Evolutionary conservation across 2,113 vertebrate species (phyloP), one percentile per base, ranked within the genome.

Genomic region (Platichthys flesus): DNA sequence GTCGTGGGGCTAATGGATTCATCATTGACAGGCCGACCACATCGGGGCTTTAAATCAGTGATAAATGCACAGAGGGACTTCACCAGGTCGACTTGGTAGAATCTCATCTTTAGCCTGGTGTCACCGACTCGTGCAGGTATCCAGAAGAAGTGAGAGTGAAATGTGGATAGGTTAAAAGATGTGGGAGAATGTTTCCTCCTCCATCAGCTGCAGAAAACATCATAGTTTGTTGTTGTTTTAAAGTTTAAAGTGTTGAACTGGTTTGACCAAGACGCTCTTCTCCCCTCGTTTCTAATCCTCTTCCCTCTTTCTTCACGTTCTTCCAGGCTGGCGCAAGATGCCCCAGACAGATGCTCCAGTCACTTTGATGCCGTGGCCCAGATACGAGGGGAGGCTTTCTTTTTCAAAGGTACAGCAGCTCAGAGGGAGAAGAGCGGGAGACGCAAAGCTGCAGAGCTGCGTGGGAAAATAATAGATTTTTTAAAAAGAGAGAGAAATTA

Each of bases 321-420:
- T 14, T 67, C 54, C 91, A 99, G 98, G 88, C 84, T 95, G 58
- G 79, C 90, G 35, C 87, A 87, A 59, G 97, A 97, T 0, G 78
- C 92, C 58, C 97, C 97, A 3, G 96, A 97, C 91, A 93, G 97
- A 85, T 99, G 97, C 83, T 95, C 83, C 71, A 90, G 93, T 0
- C 93, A 96, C 86, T 99, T 99, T 0, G 97, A 99, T 0, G 97
- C 97, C 0, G 97, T 98, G 90, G 97, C 97, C 74, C 97, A 98
- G 93, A 98, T 99, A 89, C 95, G 97, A 7, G 97, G 97, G 1
- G 97, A 99, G 87, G 96, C 96, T 45, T 99, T 99, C 93, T 99
- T 98, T 90, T 99, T 99, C 91, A 99, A 98, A 97, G 98, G 98
- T 99, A 93, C 57, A 8, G 20, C 49, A 23, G 67, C 69, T 67